Percentiles rank a stretch among this genome's conserved stretches.
phyloP scores from a whole-genome alignment of 2,797 vertebrate genomes.

The Discoglossus pictus region DNA sequence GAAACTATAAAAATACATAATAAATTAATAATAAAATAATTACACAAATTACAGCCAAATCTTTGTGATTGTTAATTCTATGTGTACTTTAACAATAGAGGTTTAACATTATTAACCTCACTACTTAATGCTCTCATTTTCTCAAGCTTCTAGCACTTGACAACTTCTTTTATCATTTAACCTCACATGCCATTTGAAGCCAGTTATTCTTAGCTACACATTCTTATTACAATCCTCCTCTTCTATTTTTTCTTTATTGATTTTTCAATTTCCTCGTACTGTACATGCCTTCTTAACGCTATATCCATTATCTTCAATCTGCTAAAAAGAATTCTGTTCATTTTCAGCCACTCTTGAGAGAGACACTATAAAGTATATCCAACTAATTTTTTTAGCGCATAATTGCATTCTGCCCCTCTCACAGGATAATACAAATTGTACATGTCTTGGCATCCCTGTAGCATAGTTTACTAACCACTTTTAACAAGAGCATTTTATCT shows the following conservation, averaged over 20 bases:
- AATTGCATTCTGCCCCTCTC: background rate
- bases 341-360: conserved; percentile 15
- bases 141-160: conserved; percentile 30
- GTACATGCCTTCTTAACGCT: conserved; percentile 46
- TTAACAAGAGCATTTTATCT: background rate
- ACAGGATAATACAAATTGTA: background rate
- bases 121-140: conserved; percentile 37
- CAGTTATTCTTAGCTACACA: conserved; percentile 42
- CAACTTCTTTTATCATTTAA: conserved; percentile 43
- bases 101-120: background rate
- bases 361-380: conserved; percentile 6
- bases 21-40: conserved; percentile 19
- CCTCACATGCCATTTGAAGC: conserved; percentile 43
- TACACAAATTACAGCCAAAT: conserved; percentile 16
- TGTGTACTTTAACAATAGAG: background rate
- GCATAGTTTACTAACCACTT: conserved; percentile 7
- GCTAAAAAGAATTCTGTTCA: conserved; percentile 35
- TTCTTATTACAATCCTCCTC: conserved; percentile 47
- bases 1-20: background rate
- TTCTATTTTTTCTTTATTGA: conserved; percentile 45
- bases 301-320: conserved; percentile 47
- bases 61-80: conserved; percentile 23
- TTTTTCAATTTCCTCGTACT: conserved; percentile 50
- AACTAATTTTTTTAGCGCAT: conserved; percentile 1
- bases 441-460: background rate